Base-by-base conservation (phyloP, 2,113 vertebrate genomes). In the Saguinus imperator region DNA sequence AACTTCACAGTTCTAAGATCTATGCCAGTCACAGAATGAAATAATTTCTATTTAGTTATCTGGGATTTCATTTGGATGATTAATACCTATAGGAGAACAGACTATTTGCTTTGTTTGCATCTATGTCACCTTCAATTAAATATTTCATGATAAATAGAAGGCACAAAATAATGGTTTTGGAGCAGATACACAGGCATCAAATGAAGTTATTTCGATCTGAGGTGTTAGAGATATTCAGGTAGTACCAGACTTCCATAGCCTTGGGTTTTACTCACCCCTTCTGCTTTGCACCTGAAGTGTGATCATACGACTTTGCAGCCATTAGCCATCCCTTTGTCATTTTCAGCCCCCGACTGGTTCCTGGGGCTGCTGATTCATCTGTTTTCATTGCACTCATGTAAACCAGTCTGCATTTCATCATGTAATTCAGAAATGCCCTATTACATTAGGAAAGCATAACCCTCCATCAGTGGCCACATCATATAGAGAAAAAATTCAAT, bases 1-100 rank as follows among this genome's bases (percentile, higher is more conserved):
- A 83, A 93, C 92, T 98, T 93, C 91, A 91, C 0, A 1, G 61
- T 94, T 97, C 97, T 97, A 95, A 89, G 45, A 23, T 80, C 95
- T 27, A 9, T 95, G 25, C 45, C 91, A 87, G 79, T 88, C 94
- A 89, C 73, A 86, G 70, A 91, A 92, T 92, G 82, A 97, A 96
- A 87, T 92, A 91, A 90, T 72, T 76, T 2, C 0, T 94, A 81
- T 81, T 93, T 70, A 79, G 48, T 97, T 95, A 57, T 64, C 57
- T 93, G 45, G 83, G 75, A 66, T 91, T 90, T 79, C 92, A 81
- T 82, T 93, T 82, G 37, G 29, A 93, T 85, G 25, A 48, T 20
- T 37, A 45, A 23, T 72, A 72, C 23, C 80, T 96, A 23, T 84
- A 72, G 29, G 81, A 88, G 84, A 94, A 82, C 7, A 81, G 79